Base-by-base conservation (phyloP, 1,140 invertebrate genomes). In the Delia radicum region DNA sequence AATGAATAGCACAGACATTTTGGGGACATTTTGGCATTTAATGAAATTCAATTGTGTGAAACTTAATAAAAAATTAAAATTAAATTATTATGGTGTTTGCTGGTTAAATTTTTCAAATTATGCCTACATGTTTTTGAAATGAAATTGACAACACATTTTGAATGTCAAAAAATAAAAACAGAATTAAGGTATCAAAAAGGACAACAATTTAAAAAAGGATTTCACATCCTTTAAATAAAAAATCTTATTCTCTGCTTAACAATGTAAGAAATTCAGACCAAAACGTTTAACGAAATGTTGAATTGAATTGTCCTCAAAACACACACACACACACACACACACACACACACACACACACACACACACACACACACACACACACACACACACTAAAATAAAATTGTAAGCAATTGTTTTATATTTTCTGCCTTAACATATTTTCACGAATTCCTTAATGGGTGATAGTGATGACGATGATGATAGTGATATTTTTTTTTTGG, bases 401-500 rank as follows among this genome's bases (percentile, higher is more conserved):
- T n/a, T n/a, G 33, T 55, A 55, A 55, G 48, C 48, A 55, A 55
- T 55, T 55, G 48, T 55, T 55, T 13, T 62, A 28, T 33, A 18
- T 33, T 69, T 69, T 69, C 5, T 31, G 65, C 65, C 65, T 69
- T 24, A 37, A 26, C 65, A 69, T 69, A 69, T 33, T 69, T 69
- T 69, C 65, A 69, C 65, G 65, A 33, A 69, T 69, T 37, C 65
- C 65, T 69, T 69, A 69, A 69, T 69, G 65, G 65, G 65, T 69
- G 29, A 69, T 31, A 12, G 37, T 69, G 65, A 28, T 65, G 62
- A 27, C 27, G 21, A 21, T 55, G 48, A 21, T 55, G 48, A 15
- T 55, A 21, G 21, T 21, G 48, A 55, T 55, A 21, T 21, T 55
- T 24, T 6, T 24, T 15, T 42, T 42, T 42, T 42, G 37, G 3